These are phyloP conservation scores for Pomatorhinus ruficollis DNA, from an alignment of 2,113 vertebrate species.

Conservation along the genomic window DNA sequence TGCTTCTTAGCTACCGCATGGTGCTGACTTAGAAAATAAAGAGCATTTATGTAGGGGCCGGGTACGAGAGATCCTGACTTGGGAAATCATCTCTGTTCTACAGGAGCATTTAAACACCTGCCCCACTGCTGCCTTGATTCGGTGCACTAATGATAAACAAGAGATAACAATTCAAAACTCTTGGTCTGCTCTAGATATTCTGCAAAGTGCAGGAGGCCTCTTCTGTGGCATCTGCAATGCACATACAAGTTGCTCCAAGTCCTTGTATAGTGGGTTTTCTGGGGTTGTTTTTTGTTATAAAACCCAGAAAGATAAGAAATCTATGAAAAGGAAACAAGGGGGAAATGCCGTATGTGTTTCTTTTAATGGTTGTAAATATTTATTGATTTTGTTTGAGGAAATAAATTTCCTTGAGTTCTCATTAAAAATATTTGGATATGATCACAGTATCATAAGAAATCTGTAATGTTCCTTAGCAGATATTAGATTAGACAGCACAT, in stretches of 20 bases:
- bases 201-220: not conserved
- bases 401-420: not conserved
- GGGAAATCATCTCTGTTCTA: not conserved
- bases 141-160: not conserved
- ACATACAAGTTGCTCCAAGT: not conserved
- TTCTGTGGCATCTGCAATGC: not conserved
- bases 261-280: not conserved
- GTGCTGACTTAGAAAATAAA: not conserved
- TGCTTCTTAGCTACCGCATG: not conserved
- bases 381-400: not conserved
- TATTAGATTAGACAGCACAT: not conserved
- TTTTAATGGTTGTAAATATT: not conserved
- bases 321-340: not conserved
- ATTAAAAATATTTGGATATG: not conserved
- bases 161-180: not conserved
- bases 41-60: not conserved
- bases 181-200: not conserved
- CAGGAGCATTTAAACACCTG: not conserved
- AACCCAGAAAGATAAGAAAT: not conserved
- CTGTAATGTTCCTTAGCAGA: not conserved
- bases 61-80: not conserved
- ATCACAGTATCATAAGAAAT: not conserved
- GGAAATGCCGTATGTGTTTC: not conserved
- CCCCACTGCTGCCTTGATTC: not conserved
- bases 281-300: not conserved